These are phyloP conservation scores for Lamellibrachia columna DNA, from an alignment of 2,888 invertebrate genomes.

Conservation along the genomic window DNA sequence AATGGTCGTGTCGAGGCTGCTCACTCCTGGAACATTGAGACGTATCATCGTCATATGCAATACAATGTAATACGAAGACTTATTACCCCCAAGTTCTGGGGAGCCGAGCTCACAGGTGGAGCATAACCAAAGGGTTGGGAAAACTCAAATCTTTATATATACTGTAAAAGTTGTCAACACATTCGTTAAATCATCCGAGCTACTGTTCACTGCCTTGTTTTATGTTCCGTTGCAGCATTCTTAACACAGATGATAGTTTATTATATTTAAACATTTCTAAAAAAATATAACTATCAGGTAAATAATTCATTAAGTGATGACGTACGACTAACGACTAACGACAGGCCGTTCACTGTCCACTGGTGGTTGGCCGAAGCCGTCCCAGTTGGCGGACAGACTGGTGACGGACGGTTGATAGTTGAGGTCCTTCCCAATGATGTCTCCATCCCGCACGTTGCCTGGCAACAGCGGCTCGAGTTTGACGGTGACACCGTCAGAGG, in stretches of 20 bases:
- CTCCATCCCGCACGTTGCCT: constrained; percentile 50
- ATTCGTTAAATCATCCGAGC: background rate
- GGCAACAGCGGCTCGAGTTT: constrained; percentile 49
- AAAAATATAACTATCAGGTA: background rate
- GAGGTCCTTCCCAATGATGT: constrained; percentile 46
- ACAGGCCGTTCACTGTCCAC: background rate
- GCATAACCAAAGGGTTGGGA: too few species aligned
- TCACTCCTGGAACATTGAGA: background rate
- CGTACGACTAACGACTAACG: background rate
- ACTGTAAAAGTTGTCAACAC: too few species aligned
- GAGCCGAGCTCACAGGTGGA: too few species aligned
- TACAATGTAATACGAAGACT: too few species aligned
- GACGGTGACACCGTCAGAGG: constrained; percentile 51
- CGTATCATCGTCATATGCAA: too few species aligned
- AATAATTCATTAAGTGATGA: background rate
- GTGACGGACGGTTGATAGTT: constrained; percentile 42
- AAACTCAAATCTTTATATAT: too few species aligned
- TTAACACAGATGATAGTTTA: too few species aligned
- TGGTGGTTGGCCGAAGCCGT: constrained; percentile 46
- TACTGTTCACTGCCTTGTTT: background rate
- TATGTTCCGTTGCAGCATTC: background rate
- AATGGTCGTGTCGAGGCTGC: constrained; percentile 23
- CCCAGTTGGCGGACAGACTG: constrained; percentile 51
- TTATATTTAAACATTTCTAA: too few species aligned
- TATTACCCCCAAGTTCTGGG: too few species aligned